Evolutionary conservation across 2,113 vertebrate species (phyloP), one percentile per base, ranked within the genome.

Genomic region (Eurypyga helias): DNA sequence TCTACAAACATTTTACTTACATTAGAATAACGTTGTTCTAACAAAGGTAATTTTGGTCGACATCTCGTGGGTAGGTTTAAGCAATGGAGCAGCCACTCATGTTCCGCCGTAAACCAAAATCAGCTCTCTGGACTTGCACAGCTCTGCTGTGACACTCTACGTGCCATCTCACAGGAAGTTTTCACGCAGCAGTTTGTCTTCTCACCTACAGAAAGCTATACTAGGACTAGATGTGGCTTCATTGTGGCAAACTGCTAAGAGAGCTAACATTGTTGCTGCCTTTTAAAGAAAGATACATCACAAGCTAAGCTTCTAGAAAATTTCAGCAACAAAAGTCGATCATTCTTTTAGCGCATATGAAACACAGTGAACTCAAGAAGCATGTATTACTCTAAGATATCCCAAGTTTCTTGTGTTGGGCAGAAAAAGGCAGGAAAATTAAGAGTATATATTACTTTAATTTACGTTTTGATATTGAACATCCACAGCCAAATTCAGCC

Each of bases 401-500:
- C 26, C 89, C 34, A 69, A 33, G 38, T 60, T 93, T 66, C 21
- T 88, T 33, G 38, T 18, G 54, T 34, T 61, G 48, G 86, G 75
- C 25, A 83, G 78, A 43, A 76, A 87, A 93, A 61, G 36, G 55
- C 43, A 7, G 13, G 15, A 36, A 57, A 90, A 84, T 67, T 57
- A 87, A 60, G 17, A 75, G 36, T 13, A 28, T 34, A 41, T 48
- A 70, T 91, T 77, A 62, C 18, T 85, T 89, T 45, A 29, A 89
- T 52, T 84, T 76, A 23, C 43, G 93, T 79, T 79, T 93, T 79
- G 34, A 92, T 75, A 91, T 82, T 92, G 82, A 51, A 66, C 31
- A 67, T 89, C 51, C 71, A 34, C 48, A 78, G 61, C 75, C 79
- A 92, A 93, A 94, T 90, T 92, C 95, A 95, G 57, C 80, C 34